These are phyloP conservation scores for Glossophaga mutica DNA, from an alignment of 2,797 vertebrate species.

Conservation along the genomic window DNA sequence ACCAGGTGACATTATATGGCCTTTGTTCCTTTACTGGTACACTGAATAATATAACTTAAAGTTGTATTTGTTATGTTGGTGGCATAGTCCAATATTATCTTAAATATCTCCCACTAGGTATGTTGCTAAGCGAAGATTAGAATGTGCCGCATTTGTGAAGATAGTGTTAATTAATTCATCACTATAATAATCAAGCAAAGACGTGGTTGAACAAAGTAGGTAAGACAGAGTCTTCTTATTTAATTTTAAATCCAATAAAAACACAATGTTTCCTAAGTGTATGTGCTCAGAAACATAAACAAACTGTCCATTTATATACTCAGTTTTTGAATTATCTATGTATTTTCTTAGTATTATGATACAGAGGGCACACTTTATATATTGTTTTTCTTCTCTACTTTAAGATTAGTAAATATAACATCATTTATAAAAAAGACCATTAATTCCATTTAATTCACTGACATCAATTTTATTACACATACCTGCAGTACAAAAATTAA, in stretches of 20 bases:
- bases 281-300: neutral
- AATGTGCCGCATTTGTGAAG: neutral
- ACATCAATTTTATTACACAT: neutral
- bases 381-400: neutral
- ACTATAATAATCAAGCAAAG: neutral
- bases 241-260: neutral
- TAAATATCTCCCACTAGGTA: slow-evolving; percentile 12
- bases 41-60: slow-evolving; percentile 48
- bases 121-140: slow-evolving; percentile 16
- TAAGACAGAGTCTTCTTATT: neutral
- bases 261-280: neutral
- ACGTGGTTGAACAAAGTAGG: neutral
- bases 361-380: neutral
- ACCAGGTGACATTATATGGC: neutral
- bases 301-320: neutral
- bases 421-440: neutral
- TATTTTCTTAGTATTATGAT: neutral
- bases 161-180: slow-evolving; percentile 2
- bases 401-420: neutral
- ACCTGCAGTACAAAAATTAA: neutral
- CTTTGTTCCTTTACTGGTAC: neutral
- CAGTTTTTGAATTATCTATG: neutral
- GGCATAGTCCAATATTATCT: neutral
- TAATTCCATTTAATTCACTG: neutral
- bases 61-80: neutral